Base-by-base conservation (phyloP, 2,113 vertebrate species). In the Centropus bengalensis region DNA sequence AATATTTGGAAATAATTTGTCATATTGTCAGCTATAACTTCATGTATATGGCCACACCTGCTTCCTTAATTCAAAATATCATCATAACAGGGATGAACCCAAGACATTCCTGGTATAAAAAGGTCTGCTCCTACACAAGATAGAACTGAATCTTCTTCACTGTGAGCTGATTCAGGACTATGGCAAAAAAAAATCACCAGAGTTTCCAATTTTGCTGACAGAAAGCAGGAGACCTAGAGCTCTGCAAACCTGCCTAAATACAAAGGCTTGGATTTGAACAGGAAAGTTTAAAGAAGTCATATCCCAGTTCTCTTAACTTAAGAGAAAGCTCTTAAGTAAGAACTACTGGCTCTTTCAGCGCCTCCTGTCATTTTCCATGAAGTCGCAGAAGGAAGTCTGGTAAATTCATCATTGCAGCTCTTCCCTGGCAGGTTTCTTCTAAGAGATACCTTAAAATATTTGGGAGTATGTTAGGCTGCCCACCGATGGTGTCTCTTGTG, bases 111-210 rank as follows among this genome's bases (percentile, higher is more conserved):
- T 63, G 14, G 26, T 21, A 28, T 2, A 30, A 86, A 49, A 28
- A 36, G 33, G 4, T 44, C 44, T 83, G 3, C 6, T 9, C 32
- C 24, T 66, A 40, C 6, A 47, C 3, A 74, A 79, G 6, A 14
- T 44, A 21, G 17, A 81, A 12, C 28, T 36, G 18, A 71, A 56
- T 71, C 33, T 44, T 79, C 20, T 87, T 55, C 64, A 60, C 3
- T 15, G 7, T 70, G 44, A 58, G 9, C 4, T 67, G 10, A 55
- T 64, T 55, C 52, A 86, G 13, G 13, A 47, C 14, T n/a, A 14
- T 33, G 18, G 78, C 6, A 63, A 5, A 63, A 74, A 52, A 86
- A 45, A 5, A n/a, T n/a, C 0, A 4, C 0, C 3, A 0, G 30
- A 7, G 69, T 67, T 78, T 67, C 6, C 13, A 56, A 5, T 47